Conservation (phyloP, 1,140 invertebrate genomes). For the Leptinotarsa defecta region DNA sequence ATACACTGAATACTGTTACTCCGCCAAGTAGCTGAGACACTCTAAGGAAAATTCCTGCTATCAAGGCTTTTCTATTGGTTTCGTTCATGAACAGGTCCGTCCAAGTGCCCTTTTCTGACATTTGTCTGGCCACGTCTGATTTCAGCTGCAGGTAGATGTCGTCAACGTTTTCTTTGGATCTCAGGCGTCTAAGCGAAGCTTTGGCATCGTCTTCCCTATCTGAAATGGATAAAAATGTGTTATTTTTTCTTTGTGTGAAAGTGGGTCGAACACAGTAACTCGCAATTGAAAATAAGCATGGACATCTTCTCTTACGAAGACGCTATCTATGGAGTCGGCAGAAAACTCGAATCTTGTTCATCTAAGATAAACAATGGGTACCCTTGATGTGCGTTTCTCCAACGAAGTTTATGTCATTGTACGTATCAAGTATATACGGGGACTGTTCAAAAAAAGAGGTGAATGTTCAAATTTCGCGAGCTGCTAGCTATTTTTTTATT, state of each 20-base stretch:
- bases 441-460: no score
- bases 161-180: slow-evolving; percentile 38
- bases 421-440: no score
- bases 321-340: no score
- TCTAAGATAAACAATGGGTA: no score
- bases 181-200: slow-evolving; percentile 58
- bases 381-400: no score
- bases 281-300: no score
- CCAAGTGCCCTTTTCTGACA: slow-evolving; percentile 47
- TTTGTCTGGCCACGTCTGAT: slow-evolving; percentile 39
- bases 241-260: not conserved
- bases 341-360: no score
- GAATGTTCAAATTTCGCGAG: no score
- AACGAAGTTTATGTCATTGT: no score
- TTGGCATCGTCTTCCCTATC: slow-evolving; percentile 42
- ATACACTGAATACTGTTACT: slow-evolving; percentile 36
- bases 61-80: slow-evolving; percentile 39
- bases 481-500: no score
- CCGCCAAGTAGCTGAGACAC: slow-evolving; percentile 42
- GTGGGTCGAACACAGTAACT: no score
- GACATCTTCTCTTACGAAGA: no score
- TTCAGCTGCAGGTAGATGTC: slow-evolving; percentile 39
- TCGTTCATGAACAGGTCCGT: slow-evolving; percentile 41
- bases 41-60: slow-evolving; percentile 30
- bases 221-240: slow-evolving; percentile 32